Conservation (phyloP, 2,888 invertebrate genomes). For the Stenurella melanura region DNA sequence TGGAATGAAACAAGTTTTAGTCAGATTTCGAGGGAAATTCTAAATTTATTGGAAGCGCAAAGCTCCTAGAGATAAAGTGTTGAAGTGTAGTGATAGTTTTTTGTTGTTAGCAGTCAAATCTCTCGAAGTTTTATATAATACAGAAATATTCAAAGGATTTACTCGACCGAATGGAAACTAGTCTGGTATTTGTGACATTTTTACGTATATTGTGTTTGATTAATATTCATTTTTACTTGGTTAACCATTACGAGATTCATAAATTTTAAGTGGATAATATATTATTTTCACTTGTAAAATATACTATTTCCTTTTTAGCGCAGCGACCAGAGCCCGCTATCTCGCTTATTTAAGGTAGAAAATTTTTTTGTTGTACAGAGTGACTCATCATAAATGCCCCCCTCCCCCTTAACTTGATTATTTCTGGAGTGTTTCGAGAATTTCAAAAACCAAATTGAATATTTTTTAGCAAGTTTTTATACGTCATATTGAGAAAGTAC, state of each 20-base stretch:
- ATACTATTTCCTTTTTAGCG: constrained; percentile 23
- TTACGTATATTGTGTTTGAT: constrained; percentile 24
- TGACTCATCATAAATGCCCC: too few species aligned
- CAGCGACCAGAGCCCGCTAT: too few species aligned
- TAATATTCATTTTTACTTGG: constrained; percentile 31
- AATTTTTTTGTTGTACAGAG: too few species aligned
- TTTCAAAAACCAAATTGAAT: too few species aligned
- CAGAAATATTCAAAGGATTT: constrained; percentile 13
- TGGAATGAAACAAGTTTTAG: constrained; percentile 16
- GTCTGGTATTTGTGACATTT: constrained; percentile 12
- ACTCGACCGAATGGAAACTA: constrained; percentile 1
- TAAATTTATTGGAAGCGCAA: constrained; percentile 14
- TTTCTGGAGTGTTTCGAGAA: too few species aligned
- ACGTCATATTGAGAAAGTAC: too few species aligned
- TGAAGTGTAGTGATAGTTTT: not conserved
- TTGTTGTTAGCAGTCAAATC: not conserved
- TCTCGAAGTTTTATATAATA: not conserved
- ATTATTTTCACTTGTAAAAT: constrained; percentile 33
- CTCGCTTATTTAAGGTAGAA: too few species aligned
- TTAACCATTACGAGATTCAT: constrained; percentile 20
- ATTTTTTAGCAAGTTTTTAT: too few species aligned
- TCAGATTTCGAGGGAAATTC: constrained; percentile 7
- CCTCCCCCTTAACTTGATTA: too few species aligned
- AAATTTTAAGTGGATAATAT: constrained; percentile 28
- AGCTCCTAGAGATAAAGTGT: constrained; percentile 1